phyloP scores from a whole-genome alignment of 2,888 invertebrate genomes.

The Chaetogeoica ovagalla region DNA sequence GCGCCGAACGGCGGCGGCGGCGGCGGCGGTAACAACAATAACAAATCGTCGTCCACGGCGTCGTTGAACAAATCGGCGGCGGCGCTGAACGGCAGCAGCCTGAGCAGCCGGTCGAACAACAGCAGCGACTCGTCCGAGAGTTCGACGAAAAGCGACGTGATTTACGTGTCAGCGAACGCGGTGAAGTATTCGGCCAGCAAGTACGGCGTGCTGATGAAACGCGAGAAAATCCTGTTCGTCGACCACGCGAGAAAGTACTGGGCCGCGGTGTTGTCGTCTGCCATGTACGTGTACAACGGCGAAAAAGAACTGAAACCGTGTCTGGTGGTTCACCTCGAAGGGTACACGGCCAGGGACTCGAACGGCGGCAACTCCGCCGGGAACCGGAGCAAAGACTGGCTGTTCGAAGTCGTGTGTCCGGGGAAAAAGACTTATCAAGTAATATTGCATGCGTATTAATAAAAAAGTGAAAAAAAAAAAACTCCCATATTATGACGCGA shows the following conservation, averaged over 20 bases:
- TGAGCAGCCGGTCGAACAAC: slow-evolving; percentile 48
- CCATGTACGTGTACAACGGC: slow-evolving; percentile 57
- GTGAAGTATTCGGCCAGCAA: slow-evolving; percentile 55
- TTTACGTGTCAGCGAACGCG: slow-evolving; percentile 54
- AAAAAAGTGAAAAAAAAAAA: too few species aligned
- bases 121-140: slow-evolving; percentile 50
- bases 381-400: slow-evolving; percentile 56
- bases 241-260: slow-evolving; percentile 57
- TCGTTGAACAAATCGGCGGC: slow-evolving; percentile 31
- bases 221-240: slow-evolving; percentile 57
- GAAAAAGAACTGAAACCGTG: slow-evolving; percentile 57
- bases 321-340: slow-evolving; percentile 56
- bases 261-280: slow-evolving; percentile 57
- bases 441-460: not conserved
- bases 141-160: slow-evolving; percentile 42
- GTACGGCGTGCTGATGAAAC: slow-evolving; percentile 57
- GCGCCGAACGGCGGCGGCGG: slow-evolving; percentile 8
- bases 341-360: slow-evolving; percentile 56
- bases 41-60: not conserved
- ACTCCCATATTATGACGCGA: too few species aligned
- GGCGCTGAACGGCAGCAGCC: slow-evolving; percentile 41
- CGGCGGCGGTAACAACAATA: not conserved
- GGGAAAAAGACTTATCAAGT: slow-evolving; percentile 59
- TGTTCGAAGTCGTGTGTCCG: slow-evolving; percentile 58
- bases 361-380: slow-evolving; percentile 11